Percentiles rank a stretch among this genome's conserved stretches.
These are phyloP conservation scores for Dicerorhinus sumatrensis DNA, from an alignment of 2,113 vertebrate species.

Conservation along the genomic window DNA sequence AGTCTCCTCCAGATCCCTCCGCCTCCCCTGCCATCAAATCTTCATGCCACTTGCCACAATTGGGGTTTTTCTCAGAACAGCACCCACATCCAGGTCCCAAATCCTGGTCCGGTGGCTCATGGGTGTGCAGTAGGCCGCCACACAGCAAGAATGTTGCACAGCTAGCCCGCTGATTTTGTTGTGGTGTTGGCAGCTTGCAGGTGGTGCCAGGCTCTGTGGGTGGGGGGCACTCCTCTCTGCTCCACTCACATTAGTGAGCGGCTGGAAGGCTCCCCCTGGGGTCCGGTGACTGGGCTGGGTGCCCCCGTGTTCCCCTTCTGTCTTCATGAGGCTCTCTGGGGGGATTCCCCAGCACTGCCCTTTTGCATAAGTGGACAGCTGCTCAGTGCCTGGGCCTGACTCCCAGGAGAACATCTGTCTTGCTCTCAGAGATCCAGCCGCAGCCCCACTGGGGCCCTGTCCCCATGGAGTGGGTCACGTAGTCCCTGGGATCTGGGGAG, in stretches of 20 bases:
- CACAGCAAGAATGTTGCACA: too few species aligned
- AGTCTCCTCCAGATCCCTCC: not conserved
- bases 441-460: accelerated
- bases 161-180: too few species aligned
- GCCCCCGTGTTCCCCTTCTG: too few species aligned
- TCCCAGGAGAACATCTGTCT: not conserved
- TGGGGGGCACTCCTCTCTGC: not conserved
- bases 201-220: not conserved
- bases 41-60: accelerated
- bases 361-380: not conserved
- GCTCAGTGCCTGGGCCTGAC: accelerated
- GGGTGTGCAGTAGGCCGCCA: too few species aligned
- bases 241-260: not conserved
- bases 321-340: too few species aligned
- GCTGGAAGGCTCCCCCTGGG: too few species aligned
- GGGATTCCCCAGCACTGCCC: not conserved
- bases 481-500: not conserved
- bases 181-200: too few species aligned
- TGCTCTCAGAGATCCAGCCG: not conserved
- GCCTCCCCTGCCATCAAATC: not conserved
- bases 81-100: not conserved
- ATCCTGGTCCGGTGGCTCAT: not conserved
- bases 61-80: not conserved
- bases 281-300: not conserved
- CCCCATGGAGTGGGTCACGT: too few species aligned